phyloP scores from a whole-genome alignment of 2,113 vertebrate genomes.

The Carassius gibelio region DNA sequence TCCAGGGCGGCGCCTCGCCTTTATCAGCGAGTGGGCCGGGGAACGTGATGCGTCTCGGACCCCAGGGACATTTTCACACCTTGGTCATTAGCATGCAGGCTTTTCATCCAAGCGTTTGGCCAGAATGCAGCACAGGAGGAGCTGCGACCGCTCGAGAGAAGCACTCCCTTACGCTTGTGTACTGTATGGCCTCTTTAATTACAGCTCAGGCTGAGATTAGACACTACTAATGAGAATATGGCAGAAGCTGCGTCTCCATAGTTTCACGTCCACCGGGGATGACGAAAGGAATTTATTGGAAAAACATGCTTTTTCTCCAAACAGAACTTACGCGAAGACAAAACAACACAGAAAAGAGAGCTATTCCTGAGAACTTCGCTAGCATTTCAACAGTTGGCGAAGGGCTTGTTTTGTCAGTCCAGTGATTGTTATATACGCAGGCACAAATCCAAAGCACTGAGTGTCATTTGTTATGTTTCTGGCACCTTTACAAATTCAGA shows the following conservation, averaged over 20 bases:
- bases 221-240: constrained; percentile 17
- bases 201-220: constrained; percentile 46
- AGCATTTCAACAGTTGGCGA: not conserved
- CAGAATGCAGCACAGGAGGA: constrained; percentile 35
- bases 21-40: not conserved
- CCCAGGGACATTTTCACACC: constrained; percentile 47
- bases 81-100: constrained; percentile 52
- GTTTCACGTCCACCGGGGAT: not conserved
- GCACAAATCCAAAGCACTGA: not conserved
- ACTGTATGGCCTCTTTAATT: constrained; percentile 50
- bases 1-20: not conserved
- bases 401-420: constrained; percentile 2
- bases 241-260: constrained; percentile 12
- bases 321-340: not conserved
- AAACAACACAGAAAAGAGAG: constrained; percentile 5
- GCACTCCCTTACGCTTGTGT: constrained; percentile 16
- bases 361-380: not conserved
- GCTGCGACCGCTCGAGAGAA: not conserved
- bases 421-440: not conserved
- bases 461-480: not conserved
- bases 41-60: not conserved
- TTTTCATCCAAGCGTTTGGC: constrained; percentile 40
- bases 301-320: not conserved
- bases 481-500: not conserved
- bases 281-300: not conserved